A percentile compares a stretch with the other conserved stretches of the same genome.
phyloP scores from a whole-genome alignment of 2,797 vertebrate species.

The Otolemur crassicaudatus region DNA sequence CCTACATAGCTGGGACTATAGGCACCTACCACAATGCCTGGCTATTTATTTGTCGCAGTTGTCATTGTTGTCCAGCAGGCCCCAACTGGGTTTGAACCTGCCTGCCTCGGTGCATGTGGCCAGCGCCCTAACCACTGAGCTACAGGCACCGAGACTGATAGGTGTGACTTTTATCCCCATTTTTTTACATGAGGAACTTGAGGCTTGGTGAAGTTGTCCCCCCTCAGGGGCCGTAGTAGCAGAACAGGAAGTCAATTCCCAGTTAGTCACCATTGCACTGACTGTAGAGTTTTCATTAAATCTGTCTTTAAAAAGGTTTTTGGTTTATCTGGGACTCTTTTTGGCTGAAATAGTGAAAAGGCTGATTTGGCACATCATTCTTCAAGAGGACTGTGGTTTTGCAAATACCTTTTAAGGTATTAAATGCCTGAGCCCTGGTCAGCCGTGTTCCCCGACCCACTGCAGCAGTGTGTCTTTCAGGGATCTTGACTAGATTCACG shows the following conservation, averaged over 20 bases:
- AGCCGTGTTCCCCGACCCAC: background rate
- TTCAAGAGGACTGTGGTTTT: background rate
- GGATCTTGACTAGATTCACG: background rate
- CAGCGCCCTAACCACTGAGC: too few species aligned
- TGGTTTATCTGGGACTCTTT: too few species aligned
- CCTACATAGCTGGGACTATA: too few species aligned
- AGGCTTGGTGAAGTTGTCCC: background rate
- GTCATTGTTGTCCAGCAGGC: too few species aligned
- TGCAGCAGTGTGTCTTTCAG: background rate
- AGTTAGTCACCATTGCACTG: background rate
- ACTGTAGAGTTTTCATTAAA: background rate
- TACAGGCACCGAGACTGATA: too few species aligned
- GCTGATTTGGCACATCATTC: background rate
- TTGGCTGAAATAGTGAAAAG: background rate
- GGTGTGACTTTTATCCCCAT: background rate
- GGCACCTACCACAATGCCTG: too few species aligned
- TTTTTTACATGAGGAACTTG: too few species aligned
- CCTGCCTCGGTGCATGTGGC: too few species aligned
- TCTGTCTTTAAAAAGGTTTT: background rate
- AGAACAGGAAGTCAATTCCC: background rate
- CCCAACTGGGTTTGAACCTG: too few species aligned
- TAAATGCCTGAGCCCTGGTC: background rate
- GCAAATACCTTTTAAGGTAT: too few species aligned
- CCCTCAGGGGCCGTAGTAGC: accelerated
- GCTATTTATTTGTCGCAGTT: too few species aligned